phyloP scores from a whole-genome alignment of 1,140 invertebrate genomes.

The Druon quercuslanigerum region DNA sequence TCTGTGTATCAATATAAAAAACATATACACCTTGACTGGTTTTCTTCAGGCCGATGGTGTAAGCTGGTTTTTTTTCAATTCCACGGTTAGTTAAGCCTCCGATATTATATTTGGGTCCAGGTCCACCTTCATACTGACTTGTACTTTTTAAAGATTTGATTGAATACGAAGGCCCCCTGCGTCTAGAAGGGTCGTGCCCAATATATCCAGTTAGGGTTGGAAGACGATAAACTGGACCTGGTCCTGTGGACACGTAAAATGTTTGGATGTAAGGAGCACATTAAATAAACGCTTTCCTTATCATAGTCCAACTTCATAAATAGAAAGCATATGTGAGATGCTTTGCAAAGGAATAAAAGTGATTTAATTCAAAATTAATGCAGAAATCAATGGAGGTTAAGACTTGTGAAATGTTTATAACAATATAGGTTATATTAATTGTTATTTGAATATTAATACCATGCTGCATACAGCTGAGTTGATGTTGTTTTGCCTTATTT shows the following conservation, averaged over 20 bases:
- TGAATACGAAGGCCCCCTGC: conserved; percentile 68
- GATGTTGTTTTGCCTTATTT: conserved; percentile 41
- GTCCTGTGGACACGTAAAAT: conserved; percentile 56
- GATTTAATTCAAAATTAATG: too few relatives aligned
- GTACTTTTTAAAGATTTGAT: conserved; percentile 50
- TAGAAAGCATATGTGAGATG: too few relatives aligned
- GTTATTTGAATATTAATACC: too few relatives aligned
- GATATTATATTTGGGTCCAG: conserved; percentile 66
- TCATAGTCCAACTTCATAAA: too few relatives aligned
- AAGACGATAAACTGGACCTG: conserved; percentile 70
- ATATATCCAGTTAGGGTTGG: conserved; percentile 66
- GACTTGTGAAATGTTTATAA: too few relatives aligned
- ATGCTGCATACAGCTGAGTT: conserved; percentile 46
- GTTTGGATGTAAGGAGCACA: too few relatives aligned
- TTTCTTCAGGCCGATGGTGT: conserved; percentile 53
- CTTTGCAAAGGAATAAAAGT: too few relatives aligned
- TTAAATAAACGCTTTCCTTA: too few relatives aligned
- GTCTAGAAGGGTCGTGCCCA: conserved; percentile 67
- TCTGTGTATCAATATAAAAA: too few relatives aligned
- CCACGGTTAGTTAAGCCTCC: conserved; percentile 65
- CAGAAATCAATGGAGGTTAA: too few relatives aligned
- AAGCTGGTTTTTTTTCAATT: conserved; percentile 58
- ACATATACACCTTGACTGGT: too few relatives aligned
- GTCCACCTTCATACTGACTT: conserved; percentile 43
- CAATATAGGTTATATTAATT: too few relatives aligned